phyloP scores from a whole-genome alignment of 1,140 invertebrate genomes.

The Drepana arcuata region DNA sequence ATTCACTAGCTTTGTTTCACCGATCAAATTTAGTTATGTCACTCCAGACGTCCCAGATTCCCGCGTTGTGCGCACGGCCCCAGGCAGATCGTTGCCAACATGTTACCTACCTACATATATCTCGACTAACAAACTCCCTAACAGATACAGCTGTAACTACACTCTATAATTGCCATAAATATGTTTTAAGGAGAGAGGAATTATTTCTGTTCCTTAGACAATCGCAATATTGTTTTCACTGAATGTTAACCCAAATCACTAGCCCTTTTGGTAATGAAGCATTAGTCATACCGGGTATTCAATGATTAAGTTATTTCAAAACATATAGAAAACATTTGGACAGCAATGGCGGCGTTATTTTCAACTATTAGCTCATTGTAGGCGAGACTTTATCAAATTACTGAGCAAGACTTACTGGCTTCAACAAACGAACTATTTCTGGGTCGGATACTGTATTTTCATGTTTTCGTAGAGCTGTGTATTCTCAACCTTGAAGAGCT shows the following conservation, averaged over 20 bases:
- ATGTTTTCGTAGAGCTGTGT: conserved; percentile 35
- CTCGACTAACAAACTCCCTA: no score
- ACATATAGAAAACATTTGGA: no score
- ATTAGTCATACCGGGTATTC: no score
- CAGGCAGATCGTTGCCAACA: conserved; percentile 45
- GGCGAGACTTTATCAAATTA: conserved; percentile 24
- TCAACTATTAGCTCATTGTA: conserved; percentile 21
- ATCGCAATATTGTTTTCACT: no score
- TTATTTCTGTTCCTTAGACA: no score
- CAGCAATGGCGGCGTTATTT: conserved; percentile 21
- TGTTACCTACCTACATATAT: conserved; percentile 22
- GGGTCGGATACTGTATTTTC: conserved; percentile 44
- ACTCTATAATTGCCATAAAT: no score
- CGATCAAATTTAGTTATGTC: conserved; percentile 69
- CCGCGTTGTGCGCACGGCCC: conserved; percentile 58
- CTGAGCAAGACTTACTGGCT: no score
- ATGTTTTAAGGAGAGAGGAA: no score
- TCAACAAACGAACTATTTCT: conserved; percentile 54
- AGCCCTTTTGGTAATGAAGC: no score
- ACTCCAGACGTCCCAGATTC: conserved; percentile 67
- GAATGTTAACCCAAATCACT: no score
- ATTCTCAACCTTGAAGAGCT: conserved; percentile 52
- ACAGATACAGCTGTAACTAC: no score
- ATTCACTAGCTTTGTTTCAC: conserved; percentile 53
- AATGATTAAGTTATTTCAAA: no score